Evolutionary conservation across 2,888 invertebrate genomes (phyloP).

Genomic region (Cancer borealis): DNA sequence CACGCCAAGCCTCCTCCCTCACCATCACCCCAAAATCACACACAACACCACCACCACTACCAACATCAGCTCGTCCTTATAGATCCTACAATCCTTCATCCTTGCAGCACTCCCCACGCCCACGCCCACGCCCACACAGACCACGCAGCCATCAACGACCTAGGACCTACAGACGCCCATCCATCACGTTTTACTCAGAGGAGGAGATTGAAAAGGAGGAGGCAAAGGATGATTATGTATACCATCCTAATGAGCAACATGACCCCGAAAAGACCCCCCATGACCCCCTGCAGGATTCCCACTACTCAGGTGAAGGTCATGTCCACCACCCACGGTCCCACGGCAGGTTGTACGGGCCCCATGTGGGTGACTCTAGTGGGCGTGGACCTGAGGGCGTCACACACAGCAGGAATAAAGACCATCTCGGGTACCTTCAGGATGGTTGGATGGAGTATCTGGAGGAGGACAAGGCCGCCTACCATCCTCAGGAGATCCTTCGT

Average conservation of each 20-base stretch:
- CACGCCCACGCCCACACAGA: not conserved
- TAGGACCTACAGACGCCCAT: not conserved
- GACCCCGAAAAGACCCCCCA: not conserved
- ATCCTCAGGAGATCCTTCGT: conserved; percentile 66
- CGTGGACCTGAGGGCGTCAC: not conserved
- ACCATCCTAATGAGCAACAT: not conserved
- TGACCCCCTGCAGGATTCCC: not conserved
- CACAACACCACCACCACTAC: not conserved
- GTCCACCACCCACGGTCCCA: not conserved
- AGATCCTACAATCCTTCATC: not conserved
- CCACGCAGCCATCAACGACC: not conserved
- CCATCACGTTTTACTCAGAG: conserved; percentile 64
- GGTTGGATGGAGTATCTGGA: not conserved
- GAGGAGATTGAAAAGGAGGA: conserved; percentile 42
- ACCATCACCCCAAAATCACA: not conserved
- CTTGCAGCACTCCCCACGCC: not conserved
- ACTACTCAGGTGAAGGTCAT: not conserved
- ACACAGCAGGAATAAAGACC: not conserved
- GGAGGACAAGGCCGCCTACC: conserved; percentile 57
- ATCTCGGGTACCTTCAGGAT: conserved; percentile 47
- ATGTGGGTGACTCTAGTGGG: conserved; percentile 35
- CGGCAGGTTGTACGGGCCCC: conserved; percentile 53
- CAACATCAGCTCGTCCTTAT: not conserved
- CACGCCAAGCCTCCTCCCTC: not conserved
- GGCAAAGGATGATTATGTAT: not conserved